phyloP scores from a whole-genome alignment of 1,140 invertebrate genomes.

The Orussus abietinus region DNA sequence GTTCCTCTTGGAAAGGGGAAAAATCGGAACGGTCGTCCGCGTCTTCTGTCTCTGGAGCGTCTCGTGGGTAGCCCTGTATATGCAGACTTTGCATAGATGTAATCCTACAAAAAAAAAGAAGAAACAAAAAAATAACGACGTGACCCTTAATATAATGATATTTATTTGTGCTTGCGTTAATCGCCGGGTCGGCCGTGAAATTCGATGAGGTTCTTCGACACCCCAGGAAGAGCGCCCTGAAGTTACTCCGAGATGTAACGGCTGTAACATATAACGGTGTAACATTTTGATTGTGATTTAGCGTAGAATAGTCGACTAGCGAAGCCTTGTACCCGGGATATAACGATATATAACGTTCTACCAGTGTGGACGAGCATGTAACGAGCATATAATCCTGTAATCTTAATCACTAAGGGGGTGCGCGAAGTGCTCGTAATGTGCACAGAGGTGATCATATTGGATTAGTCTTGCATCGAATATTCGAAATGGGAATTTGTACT shows the following conservation, averaged over 20 bases:
- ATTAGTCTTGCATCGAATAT: conserved; percentile 43
- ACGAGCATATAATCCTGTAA: no score
- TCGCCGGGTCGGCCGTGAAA: no score
- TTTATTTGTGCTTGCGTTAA: conserved; percentile 43
- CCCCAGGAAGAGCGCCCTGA: no score
- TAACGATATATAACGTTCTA: conserved; percentile 21
- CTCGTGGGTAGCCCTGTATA: no score
- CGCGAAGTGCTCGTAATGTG: conserved; percentile 19
- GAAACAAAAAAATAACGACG: conserved; percentile 18
- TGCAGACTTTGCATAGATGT: no score
- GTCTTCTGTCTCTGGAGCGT: no score
- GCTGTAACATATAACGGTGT: conserved; percentile 11
- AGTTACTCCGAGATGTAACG: no score
- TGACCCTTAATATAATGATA: conserved; percentile 38
- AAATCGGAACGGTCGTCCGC: no score
- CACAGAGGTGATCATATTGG: conserved; percentile 38
- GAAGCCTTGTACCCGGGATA: conserved; percentile 16
- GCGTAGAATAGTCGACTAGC: conserved; percentile 24
- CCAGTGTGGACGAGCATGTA: conserved; percentile 23
- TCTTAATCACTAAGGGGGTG: no score
- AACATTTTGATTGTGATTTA: conserved; percentile 37
- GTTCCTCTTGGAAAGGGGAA: no score
- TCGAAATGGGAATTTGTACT: no score
- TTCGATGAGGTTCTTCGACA: no score
- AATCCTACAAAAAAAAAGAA: background rate